Evolutionary conservation across 1,140 invertebrate genomes (phyloP).

Genomic region (Drosophila santomea): DNA sequence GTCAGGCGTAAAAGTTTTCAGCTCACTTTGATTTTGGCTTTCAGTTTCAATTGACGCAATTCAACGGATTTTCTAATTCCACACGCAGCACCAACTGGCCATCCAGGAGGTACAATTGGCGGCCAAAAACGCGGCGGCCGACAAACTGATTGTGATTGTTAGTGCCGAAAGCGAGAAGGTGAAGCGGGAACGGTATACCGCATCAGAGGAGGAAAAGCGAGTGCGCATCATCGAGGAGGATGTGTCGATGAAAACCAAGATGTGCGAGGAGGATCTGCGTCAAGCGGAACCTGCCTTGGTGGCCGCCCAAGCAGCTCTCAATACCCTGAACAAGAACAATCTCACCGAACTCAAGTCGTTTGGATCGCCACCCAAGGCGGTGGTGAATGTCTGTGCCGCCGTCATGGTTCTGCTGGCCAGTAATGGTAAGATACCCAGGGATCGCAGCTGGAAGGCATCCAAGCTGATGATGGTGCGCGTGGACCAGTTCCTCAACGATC

Average conservation of each 20-base stretch:
- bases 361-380: constrained; percentile 93
- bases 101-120: constrained; percentile 94
- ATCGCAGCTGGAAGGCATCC: constrained; percentile 96
- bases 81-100: constrained; percentile 89
- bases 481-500: constrained; percentile 93
- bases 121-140: constrained; percentile 95
- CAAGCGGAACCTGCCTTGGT: constrained; percentile 96
- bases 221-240: constrained; percentile 94
- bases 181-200: constrained; percentile 91
- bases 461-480: constrained; percentile 90
- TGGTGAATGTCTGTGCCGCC: constrained; percentile 94
- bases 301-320: constrained; percentile 95
- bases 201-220: constrained; percentile 94
- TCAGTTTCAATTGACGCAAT: constrained; percentile 38
- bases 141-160: constrained; percentile 94
- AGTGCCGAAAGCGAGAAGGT: constrained; percentile 96
- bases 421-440: constrained; percentile 95
- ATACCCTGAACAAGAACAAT: constrained; percentile 97
- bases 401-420: constrained; percentile 95
- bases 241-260: constrained; percentile 91
- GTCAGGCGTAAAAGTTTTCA: constrained; percentile 47
- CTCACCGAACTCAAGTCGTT: constrained; percentile 98
- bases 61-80: background rate
- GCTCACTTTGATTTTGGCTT: constrained; percentile 43
- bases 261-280: constrained; percentile 95